Base-by-base conservation (phyloP, 2,113 vertebrate genomes). In the Entomyzon cyanotis region DNA sequence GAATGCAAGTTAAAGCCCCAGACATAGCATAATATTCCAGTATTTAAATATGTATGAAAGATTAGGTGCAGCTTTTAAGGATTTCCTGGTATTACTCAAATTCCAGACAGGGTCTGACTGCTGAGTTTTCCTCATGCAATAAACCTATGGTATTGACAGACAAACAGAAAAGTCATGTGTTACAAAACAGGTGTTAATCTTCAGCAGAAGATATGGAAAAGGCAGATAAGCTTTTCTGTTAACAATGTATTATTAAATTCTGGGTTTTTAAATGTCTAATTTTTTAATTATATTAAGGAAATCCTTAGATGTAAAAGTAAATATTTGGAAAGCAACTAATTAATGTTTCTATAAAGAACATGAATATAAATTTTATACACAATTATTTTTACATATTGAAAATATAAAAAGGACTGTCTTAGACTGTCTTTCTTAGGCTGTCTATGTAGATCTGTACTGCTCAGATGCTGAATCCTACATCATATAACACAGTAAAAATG, bases 11-110 rank as follows among this genome's bases (percentile, higher is more conserved):
- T 68, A 89, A 90, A 95, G 52, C 55, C 52, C 68, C 37, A 94
- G 84, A 96, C 16, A 8, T 77, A 94, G 67, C 41, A 76, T 47
- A 41, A 50, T 74, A 79, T 90, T 76, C 20, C 41, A 37, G 62
- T 88, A 93, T 85, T 97, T 97, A 97, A 97, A 97, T 89, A 97
- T 91, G 75, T 91, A 96, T 96, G 93, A 95, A 96, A 95, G 90
- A 87, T 91, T 92, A 91, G 86, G 56, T 59, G 20, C 59, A 71
- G 90, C 92, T 97, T 94, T 93, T 76, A 93, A 94, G 78, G 89
- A 89, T 92, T 97, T 94, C 94, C 90, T 95, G 92, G 93, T 90
- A 96, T 96, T 94, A 85, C 75, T 96, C 93, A 81, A 88, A 79
- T 92, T 96, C 84, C 87, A 95, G 91, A 94, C 95, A 96, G 69